A percentile compares a stretch with the other conserved stretches of the same genome.
Evolutionary conservation across 2,797 vertebrate genomes (phyloP).

Genomic region (Hemitrygon akajei): DNA sequence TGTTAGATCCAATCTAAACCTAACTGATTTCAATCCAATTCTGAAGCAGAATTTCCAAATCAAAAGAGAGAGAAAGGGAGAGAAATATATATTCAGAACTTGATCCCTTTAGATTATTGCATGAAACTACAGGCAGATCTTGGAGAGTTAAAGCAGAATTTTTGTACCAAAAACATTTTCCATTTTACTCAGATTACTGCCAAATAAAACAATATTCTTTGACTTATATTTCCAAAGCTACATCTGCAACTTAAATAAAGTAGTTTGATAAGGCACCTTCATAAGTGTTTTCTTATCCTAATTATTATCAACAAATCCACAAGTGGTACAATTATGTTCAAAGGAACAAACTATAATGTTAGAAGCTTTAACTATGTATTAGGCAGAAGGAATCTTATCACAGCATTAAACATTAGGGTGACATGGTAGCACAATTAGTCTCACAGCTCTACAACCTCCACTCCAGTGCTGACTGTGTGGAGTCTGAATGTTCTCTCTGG

Average conservation of each 20-base stretch:
- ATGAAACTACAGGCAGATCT: not conserved
- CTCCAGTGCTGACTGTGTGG: no score
- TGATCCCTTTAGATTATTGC: not conserved
- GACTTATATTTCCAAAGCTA: not conserved
- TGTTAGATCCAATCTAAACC: no score
- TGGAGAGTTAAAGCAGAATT: not conserved
- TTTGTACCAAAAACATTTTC: not conserved
- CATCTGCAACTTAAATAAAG: not conserved
- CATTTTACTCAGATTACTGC: constrained; percentile 5
- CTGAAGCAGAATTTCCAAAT: not conserved
- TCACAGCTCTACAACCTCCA: no score
- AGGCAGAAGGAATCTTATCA: not conserved
- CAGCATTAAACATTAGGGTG: not conserved
- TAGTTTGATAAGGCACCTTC: not conserved
- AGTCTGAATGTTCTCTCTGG: no score
- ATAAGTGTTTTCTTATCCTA: not conserved
- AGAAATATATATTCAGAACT: not conserved
- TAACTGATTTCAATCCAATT: not conserved
- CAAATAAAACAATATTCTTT: not conserved
- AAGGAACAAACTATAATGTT: not conserved
- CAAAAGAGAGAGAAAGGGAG: no score
- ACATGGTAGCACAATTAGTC: no score
- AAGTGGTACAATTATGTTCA: not conserved
- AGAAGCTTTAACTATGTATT: not conserved
- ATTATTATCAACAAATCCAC: not conserved